Evolutionary conservation across 1,140 invertebrate genomes (phyloP).

Genomic region (Zaprionus camerounensis): DNA sequence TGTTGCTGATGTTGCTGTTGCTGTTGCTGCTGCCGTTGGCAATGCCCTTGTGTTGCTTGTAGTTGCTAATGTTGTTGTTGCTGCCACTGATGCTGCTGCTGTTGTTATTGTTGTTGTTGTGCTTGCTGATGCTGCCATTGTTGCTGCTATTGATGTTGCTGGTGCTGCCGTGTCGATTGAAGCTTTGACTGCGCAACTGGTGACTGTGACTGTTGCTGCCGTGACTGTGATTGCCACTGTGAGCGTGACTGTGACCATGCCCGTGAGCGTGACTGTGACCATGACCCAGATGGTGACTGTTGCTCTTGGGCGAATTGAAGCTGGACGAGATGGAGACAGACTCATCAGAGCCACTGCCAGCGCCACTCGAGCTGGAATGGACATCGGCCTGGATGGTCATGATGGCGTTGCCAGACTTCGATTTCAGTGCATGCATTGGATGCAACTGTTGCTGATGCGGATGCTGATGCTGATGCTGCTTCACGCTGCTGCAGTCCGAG

Average conservation of each 20-base stretch:
- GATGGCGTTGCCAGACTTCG: conserved; percentile 66
- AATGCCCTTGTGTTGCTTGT: conserved; percentile 21
- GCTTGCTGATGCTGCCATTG: conserved; percentile 13
- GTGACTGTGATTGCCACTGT: conserved; percentile 35
- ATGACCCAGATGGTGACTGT: conserved; percentile 58
- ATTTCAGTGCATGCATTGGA: conserved; percentile 33
- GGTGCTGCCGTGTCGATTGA: conserved; percentile 51
- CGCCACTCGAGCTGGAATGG: conserved; percentile 87
- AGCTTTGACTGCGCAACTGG: conserved; percentile 59
- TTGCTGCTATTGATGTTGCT: conserved; percentile 18
- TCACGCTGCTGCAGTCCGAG: conserved; percentile 80
- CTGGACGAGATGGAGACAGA: conserved; percentile 86
- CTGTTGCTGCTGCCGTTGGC: conserved; percentile 34
- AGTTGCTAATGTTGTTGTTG: conserved; percentile 17
- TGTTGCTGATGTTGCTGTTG: conserved; percentile 39
- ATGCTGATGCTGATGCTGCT: conserved; percentile 49
- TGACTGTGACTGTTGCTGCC: conserved; percentile 23
- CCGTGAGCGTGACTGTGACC: conserved; percentile 30
- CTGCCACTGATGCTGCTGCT: conserved; percentile 18
- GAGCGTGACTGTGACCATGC: conserved; percentile 48
- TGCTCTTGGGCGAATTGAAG: conserved; percentile 73
- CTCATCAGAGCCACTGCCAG: conserved; percentile 87
- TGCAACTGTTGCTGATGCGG: conserved; percentile 32
- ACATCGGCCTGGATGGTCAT: conserved; percentile 88
- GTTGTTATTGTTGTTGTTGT: conserved; percentile 27